Evolutionary conservation across 1,140 invertebrate species (phyloP), one percentile per base, ranked within the genome.

Genomic region (Phymorhynchus buccinoides): DNA sequence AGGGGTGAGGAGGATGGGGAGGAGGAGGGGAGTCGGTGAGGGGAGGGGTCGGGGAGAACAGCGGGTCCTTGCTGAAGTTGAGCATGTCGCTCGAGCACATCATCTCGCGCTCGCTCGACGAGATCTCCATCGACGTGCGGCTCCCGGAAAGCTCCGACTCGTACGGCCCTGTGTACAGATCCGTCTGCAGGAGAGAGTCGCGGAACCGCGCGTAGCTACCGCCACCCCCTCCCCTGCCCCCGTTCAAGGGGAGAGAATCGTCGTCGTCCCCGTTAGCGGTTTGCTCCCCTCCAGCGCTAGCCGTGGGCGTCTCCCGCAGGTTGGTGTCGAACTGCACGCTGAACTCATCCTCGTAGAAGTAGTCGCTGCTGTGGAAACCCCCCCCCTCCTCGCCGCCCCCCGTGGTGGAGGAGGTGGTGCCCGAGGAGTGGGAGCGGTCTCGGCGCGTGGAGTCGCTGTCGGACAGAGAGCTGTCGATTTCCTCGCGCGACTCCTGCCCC

Each of bases 311-410:
- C 9, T 83, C 62, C 6, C 90, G 85, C 30, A 92, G 86, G 78
- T 91, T 91, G 18, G 90, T 90, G 75, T 91, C 91, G 88, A 90
- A 92, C 81, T 91, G 90, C 42, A 92, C 91, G 35, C 88, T 90
- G 86, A 92, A 92, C 83, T 92, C 91, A 75, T 92, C 91, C 84
- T 92, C 91, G 66, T 91, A 92, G 83, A 90, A 92, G 84, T 92
- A 92, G 30, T 92, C 91, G 82, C 91, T 91, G 80, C 87, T 89
- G 77, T 79, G 77, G 80, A 88, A 85, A 18, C 86, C 84, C 1
- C 79, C 85, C 3, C 87, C 90, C 27, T 90, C 90, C 30, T 87
- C 37, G 85, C 3, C 86, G 83, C 4, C 77, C 18, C 39, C 78
- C 48, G 68, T 84, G 18, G 78, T 86, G 32, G 41, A 41, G 35